Evolutionary conservation across 1,140 invertebrate genomes (phyloP).

Genomic region (Chironomus striatipennis): DNA sequence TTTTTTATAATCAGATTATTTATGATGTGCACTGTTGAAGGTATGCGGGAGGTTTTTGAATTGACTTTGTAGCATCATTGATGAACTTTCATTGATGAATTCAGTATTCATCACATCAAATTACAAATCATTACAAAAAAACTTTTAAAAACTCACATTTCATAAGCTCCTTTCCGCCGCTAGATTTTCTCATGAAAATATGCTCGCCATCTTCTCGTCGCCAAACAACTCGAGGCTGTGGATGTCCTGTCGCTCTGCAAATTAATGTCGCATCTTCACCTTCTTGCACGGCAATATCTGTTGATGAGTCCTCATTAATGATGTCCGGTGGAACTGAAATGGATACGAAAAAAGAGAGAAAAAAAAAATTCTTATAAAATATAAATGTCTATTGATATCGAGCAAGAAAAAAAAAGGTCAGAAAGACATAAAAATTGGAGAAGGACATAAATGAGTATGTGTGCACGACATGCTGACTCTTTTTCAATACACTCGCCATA

Average conservation of each 20-base stretch:
- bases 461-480: neutral
- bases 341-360: constrained; percentile 26
- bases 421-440: neutral
- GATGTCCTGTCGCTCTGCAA: constrained; percentile 66
- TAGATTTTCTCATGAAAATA: constrained; percentile 54
- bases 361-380: neutral
- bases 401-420: neutral
- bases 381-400: neutral
- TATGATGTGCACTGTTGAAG: no score
- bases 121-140: no score
- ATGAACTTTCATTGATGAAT: no score
- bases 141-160: constrained; percentile 50
- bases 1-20: no score
- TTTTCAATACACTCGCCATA: neutral
- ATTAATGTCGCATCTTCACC: constrained; percentile 72
- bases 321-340: constrained; percentile 66
- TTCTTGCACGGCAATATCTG: constrained; percentile 67
- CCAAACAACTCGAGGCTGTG: constrained; percentile 61
- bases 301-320: constrained; percentile 63
- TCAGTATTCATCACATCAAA: no score
- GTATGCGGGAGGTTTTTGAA: no score
- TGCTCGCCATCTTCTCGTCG: constrained; percentile 59
- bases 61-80: no score
- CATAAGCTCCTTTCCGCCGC: constrained; percentile 48
- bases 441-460: neutral